Conservation (phyloP, 2,113 vertebrate species). For the Eptesicus fuscus region DNA sequence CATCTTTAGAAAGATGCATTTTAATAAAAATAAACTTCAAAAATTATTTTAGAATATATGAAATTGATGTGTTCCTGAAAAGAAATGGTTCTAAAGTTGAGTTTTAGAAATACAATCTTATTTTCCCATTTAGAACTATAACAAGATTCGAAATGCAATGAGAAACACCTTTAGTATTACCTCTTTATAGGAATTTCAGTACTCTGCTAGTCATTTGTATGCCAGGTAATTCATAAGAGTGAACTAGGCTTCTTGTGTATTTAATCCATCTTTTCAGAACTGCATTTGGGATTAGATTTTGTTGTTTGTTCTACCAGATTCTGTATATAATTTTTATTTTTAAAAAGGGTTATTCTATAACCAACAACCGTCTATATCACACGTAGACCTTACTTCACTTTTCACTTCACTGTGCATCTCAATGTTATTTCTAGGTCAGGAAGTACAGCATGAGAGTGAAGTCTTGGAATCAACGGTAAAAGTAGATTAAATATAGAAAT, state of each 20-base stretch:
- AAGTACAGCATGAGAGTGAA: background rate
- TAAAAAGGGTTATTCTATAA: background rate
- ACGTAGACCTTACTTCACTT: slow-evolving; percentile 9
- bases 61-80: background rate
- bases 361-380: background rate
- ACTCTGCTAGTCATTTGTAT: background rate
- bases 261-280: slow-evolving; percentile 28
- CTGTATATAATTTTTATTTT: background rate
- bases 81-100: background rate
- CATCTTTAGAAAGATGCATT: slow-evolving; percentile 21
- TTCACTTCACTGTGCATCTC: background rate
- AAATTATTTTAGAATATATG: background rate
- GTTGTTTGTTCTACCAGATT: background rate
- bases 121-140: background rate
- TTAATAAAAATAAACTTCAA: background rate
- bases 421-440: slow-evolving; percentile 13
- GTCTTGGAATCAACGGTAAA: background rate
- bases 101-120: slow-evolving; percentile 13
- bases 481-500: background rate
- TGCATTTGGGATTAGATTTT: background rate
- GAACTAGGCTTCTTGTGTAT: background rate
- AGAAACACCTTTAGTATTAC: background rate
- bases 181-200: background rate
- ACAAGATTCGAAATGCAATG: background rate
- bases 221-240: background rate